Conservation (phyloP, 2,888 invertebrate species). For the Stenolophus ochropezus region DNA sequence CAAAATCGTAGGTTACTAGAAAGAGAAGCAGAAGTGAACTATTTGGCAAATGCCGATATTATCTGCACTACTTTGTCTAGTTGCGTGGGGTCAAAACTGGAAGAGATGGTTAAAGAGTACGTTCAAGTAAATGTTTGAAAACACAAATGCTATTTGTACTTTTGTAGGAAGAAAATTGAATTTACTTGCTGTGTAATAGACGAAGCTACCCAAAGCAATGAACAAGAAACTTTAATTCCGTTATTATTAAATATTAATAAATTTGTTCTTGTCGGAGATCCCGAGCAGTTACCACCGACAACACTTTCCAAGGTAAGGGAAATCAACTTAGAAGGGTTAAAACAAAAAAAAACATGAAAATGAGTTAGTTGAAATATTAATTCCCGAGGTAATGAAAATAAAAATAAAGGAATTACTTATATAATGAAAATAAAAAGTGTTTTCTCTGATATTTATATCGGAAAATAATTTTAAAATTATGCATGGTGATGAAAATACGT, state of each 20-base stretch:
- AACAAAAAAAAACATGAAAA: no score
- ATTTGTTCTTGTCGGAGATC: conserved; percentile 90
- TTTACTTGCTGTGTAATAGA: conserved; percentile 86
- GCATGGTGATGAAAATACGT: no score
- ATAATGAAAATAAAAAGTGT: no score
- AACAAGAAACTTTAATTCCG: conserved; percentile 88
- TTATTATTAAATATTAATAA: conserved; percentile 84
- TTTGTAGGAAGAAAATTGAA: conserved; percentile 57
- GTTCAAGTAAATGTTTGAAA: conserved; percentile 36
- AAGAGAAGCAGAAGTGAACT: conserved; percentile 9
- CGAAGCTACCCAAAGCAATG: conserved; percentile 91
- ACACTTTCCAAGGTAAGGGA: conserved; percentile 83
- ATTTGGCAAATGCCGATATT: conserved; percentile 76
- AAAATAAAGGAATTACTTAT: no score
- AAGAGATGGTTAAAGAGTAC: conserved; percentile 66
- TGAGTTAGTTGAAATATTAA: no score
- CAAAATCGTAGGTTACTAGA: conserved; percentile 16
- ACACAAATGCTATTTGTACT: conserved; percentile 38
- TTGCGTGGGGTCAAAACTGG: conserved; percentile 66
- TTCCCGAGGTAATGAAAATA: no score
- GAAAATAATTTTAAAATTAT: no score
- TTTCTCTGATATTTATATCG: no score
- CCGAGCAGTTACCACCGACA: conserved; percentile 88
- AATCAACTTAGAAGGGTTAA: no score
- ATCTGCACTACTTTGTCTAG: conserved; percentile 83